Percentiles rank a stretch among this genome's conserved stretches.
Evolutionary conservation across 2,113 vertebrate genomes (phyloP).

Genomic region (Gavialis gangeticus): DNA sequence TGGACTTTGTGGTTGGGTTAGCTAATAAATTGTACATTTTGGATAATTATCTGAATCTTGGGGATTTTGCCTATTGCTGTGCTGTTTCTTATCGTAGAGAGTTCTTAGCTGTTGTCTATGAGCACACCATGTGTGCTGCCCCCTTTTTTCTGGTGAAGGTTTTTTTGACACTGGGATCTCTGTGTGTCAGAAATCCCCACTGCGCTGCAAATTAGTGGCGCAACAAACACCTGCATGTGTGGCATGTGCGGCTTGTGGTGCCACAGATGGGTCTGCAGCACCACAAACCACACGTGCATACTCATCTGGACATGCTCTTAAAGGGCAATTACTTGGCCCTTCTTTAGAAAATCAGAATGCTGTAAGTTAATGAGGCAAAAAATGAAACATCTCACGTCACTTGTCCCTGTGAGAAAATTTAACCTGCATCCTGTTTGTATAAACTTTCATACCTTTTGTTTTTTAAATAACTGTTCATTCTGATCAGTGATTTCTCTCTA

Average conservation of each 20-base stretch:
- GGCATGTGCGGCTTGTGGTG: too few relatives aligned
- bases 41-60: neutral
- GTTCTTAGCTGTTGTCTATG: too few relatives aligned
- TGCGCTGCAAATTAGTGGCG: too few relatives aligned
- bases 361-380: neutral
- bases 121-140: too few relatives aligned
- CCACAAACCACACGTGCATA: too few relatives aligned
- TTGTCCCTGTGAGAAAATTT: constrained; percentile 14
- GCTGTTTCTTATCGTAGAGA: neutral
- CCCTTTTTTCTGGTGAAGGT: too few relatives aligned
- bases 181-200: too few relatives aligned
- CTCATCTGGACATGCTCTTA: too few relatives aligned
- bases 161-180: too few relatives aligned
- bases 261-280: too few relatives aligned
- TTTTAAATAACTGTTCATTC: constrained; percentile 2
- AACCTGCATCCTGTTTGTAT: constrained; percentile 9
- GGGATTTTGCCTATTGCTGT: neutral
- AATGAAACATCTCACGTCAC: neutral
- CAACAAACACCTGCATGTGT: too few relatives aligned
- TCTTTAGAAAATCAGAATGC: neutral
- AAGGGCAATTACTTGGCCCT: too few relatives aligned
- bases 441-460: neutral
- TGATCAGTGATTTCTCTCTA: neutral
- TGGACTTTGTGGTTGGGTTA: accelerated
- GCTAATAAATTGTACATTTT: neutral